Evolutionary conservation across 2,113 vertebrate genomes (phyloP), one percentile per base, ranked within the genome.

Genomic region (Chlorodrepanis virens): DNA sequence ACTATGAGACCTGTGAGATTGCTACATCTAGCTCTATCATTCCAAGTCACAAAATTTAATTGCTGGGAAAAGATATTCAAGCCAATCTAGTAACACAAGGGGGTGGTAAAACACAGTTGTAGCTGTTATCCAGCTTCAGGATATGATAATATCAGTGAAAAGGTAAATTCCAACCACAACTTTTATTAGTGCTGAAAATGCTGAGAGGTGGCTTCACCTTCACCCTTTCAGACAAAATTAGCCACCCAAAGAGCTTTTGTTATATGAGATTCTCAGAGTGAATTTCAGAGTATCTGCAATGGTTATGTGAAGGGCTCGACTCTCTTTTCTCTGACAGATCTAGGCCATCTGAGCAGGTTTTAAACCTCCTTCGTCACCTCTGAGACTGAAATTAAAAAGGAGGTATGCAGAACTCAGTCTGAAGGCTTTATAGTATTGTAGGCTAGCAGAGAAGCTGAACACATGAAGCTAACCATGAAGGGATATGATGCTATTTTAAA

Each of bases 341-440:
- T 95, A 91, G 95, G 97, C 35, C 90, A 97, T 77, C 68, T 72
- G 50, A 96, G 64, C 60, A 96, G 49, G 49, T 92, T 96, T 97
- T 40, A 80, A 87, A 92, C 61, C 61, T 92, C 59, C 65, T 93
- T 91, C 53, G 35, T 87, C 86, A 93, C 86, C 94, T 89, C 49
- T 2, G 11, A 94, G 90, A 87, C 69, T 76, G 71, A 95, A 95
- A 96, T 88, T 86, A 60, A 93, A 97, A 53, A 93, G 45, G 35
- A 91, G 76, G 59, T 70, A 39, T 87, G 42, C 3, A 2, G 71
- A 50, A 70, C 23, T 61, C 84, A 42, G 60, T 31, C 76, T 81
- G 69, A 94, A 89, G 92, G 37, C 65, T 89, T 68, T 87, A 17
- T 6, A 61, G 44, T 31, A 64, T 29, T 60, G 75, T 39, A 68